Percentiles rank a stretch among this genome's conserved stretches.
These are phyloP conservation scores for Thinocorus orbignyianus DNA, from an alignment of 2,113 vertebrate species.

Conservation along the genomic window DNA sequence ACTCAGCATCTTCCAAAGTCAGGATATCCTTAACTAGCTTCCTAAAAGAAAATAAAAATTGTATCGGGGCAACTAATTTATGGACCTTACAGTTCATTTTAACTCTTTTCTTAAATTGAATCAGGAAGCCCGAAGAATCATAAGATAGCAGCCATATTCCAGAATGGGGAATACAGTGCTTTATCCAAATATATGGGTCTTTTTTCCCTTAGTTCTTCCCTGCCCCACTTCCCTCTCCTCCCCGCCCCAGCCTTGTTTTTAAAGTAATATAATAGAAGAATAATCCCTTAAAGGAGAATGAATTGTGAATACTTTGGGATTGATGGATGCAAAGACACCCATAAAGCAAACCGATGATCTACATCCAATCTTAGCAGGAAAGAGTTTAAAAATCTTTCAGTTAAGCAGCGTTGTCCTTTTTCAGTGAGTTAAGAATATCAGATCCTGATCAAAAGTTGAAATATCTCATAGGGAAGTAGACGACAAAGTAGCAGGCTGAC, in stretches of 20 bases:
- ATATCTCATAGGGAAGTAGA: background rate
- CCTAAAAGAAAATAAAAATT: background rate
- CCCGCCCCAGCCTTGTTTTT: background rate
- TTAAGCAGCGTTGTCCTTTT: background rate
- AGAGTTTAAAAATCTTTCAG: background rate
- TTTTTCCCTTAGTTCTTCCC: background rate
- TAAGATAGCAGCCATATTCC: background rate
- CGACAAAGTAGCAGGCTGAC: background rate
- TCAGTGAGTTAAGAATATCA: background rate
- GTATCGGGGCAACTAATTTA: background rate
- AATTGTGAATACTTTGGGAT: background rate
- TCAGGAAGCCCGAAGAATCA: background rate
- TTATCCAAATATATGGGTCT: background rate
- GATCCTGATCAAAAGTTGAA: background rate
- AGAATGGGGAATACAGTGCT: background rate
- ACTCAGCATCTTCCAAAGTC: constrained; percentile 37
- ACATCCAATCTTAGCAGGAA: background rate
- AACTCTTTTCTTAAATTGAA: background rate
- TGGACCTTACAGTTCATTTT: background rate
- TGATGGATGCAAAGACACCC: background rate
- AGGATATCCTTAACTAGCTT: constrained; percentile 23
- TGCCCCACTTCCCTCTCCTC: background rate
- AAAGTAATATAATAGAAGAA: background rate
- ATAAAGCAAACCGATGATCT: background rate
- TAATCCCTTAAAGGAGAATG: background rate